phyloP scores from a whole-genome alignment of 2,113 vertebrate species.

The Agapornis roseicollis region DNA sequence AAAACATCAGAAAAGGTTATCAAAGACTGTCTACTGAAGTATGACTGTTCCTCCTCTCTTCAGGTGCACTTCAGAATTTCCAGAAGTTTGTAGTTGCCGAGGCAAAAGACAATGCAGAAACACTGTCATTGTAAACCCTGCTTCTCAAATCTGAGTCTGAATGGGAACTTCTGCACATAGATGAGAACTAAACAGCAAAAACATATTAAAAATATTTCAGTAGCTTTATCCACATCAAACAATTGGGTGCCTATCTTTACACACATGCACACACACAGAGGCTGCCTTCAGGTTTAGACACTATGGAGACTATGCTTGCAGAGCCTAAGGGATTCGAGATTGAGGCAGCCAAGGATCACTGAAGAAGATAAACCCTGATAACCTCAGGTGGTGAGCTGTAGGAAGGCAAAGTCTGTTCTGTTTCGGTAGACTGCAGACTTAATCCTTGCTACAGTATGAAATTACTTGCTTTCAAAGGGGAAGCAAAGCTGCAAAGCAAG shows the following conservation, averaged over 20 bases:
- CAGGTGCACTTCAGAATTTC: not conserved
- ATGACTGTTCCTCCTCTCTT: not conserved
- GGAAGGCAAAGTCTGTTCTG: not conserved
- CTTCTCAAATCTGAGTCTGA: not conserved
- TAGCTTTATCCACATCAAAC: not conserved
- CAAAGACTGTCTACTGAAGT: not conserved
- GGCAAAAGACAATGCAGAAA: not conserved
- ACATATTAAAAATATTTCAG: not conserved
- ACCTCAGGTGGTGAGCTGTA: not conserved
- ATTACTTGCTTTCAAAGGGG: not conserved
- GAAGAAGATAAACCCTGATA: not conserved
- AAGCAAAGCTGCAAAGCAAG: slow-evolving; percentile 3
- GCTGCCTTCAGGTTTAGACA: not conserved
- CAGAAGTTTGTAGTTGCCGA: not conserved
- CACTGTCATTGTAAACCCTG: not conserved
- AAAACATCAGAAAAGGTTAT: slow-evolving; percentile 14
- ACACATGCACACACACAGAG: fast-evolving
- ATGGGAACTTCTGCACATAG: not conserved
- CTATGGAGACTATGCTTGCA: not conserved
- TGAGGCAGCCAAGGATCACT: not conserved
- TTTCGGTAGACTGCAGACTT: not conserved
- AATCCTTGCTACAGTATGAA: not conserved
- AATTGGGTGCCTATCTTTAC: not conserved
- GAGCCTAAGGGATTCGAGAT: not conserved
- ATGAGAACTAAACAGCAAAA: not conserved